Conservation (phyloP, 2,888 invertebrate genomes). For the Limnephilus lunatus region DNA sequence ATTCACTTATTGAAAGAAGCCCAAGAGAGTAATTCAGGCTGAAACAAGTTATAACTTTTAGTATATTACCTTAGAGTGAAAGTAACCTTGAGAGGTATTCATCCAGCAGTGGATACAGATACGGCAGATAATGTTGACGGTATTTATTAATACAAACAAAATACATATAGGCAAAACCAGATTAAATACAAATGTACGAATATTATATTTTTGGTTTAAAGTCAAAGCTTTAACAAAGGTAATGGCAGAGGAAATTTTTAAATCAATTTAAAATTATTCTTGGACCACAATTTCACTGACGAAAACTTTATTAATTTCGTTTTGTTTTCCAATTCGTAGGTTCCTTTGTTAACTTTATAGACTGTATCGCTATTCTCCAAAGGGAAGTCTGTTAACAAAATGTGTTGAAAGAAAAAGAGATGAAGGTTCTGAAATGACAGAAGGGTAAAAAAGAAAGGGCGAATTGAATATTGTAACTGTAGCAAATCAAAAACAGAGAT, state of each 20-base stretch:
- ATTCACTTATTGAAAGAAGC: no score
- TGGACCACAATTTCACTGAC: neutral
- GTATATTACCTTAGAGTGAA: neutral
- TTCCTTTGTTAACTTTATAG: neutral
- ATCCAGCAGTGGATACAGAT: neutral
- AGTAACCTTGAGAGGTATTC: neutral
- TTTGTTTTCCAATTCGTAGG: neutral
- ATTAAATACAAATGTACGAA: neutral
- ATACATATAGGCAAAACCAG: neutral
- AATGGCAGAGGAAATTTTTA: neutral
- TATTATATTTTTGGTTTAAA: neutral
- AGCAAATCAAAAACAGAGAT: neutral
- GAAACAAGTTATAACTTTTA: neutral
- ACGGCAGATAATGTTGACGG: neutral
- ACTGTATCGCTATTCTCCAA: neutral
- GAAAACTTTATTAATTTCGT: neutral
- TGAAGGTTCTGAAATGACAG: neutral
- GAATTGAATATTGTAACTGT: neutral
- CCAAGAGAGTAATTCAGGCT: neutral
- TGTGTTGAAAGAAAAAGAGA: neutral
- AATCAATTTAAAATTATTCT: constrained; percentile 2
- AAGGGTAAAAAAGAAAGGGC: neutral
- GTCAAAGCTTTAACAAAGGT: neutral
- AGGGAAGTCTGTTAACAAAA: neutral
- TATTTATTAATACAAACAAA: neutral